These are phyloP conservation scores for Bhutanitis thaidina DNA, from an alignment of 2,888 invertebrate species.

Conservation along the genomic window DNA sequence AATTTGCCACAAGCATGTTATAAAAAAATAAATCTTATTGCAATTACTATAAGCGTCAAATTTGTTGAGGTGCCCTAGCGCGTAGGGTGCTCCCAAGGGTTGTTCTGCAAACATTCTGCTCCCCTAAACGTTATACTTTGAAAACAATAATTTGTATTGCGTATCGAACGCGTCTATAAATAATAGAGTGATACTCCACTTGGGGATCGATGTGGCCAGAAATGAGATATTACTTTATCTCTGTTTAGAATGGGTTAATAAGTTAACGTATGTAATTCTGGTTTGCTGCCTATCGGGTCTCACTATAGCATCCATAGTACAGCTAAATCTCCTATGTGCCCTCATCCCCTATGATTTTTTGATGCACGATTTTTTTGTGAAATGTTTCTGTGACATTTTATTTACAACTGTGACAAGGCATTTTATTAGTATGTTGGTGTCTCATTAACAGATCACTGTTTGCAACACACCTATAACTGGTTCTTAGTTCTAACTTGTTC, in stretches of 20 bases:
- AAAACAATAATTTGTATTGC: constrained; percentile 81
- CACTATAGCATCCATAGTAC: no score
- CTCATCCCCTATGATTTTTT: no score
- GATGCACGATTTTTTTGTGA: no score
- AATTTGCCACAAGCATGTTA: constrained; percentile 39
- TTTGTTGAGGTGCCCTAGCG: constrained; percentile 37
- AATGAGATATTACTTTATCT: constrained; percentile 43
- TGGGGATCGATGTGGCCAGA: constrained; percentile 37
- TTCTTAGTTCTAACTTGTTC: no score
- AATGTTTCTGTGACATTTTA: no score
- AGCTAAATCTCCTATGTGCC: no score
- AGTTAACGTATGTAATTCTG: not conserved
- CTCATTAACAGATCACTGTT: no score
- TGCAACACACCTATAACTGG: no score
- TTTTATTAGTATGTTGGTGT: no score
- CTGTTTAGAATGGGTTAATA: constrained; percentile 37
- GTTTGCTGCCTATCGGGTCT: no score
- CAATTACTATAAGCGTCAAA: constrained; percentile 48
- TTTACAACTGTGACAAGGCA: no score
- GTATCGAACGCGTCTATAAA: constrained; percentile 79
- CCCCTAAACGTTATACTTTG: constrained; percentile 80
- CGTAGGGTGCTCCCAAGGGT: constrained; percentile 61
- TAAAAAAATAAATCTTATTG: constrained; percentile 51
- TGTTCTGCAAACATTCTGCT: constrained; percentile 73
- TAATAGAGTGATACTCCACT: constrained; percentile 77